Percentiles rank a stretch among this genome's conserved stretches.
phyloP scores from a whole-genome alignment of 2,797 vertebrate species.

The Betta splendens region DNA sequence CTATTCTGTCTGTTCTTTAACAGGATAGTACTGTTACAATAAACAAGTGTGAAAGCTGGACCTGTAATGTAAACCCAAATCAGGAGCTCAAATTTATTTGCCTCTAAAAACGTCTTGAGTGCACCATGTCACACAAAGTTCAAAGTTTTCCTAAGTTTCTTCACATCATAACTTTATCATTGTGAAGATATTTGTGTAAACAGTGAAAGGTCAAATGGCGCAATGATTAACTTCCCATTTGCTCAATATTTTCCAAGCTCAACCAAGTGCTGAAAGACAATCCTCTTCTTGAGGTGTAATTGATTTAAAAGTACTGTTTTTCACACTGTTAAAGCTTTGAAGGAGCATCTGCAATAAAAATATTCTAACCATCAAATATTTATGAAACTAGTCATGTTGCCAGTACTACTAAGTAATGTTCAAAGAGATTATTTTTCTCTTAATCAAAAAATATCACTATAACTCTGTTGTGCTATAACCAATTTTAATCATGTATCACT shows the following conservation, averaged over 20 bases:
- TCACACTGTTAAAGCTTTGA: neutral
- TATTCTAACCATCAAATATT: neutral
- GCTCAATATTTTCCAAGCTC: constrained; percentile 4
- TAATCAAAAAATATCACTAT: neutral
- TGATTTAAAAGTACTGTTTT: neutral
- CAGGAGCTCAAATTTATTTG: neutral
- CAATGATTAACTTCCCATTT: constrained; percentile 34
- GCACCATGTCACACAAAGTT: neutral
- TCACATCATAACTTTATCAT: constrained; percentile 11
- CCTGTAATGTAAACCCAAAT: neutral
- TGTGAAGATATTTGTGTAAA: constrained; percentile 4
- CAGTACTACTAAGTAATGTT: neutral
- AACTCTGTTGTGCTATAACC: neutral
- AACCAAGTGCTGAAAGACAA: constrained; percentile 5
- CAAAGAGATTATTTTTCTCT: neutral
- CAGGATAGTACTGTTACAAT: neutral
- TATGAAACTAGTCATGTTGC: neutral
- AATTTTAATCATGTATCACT: too few species aligned
- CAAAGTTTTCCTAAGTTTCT: neutral
- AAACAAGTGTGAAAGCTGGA: neutral
- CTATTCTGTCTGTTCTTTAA: constrained; percentile 1
- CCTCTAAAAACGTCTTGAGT: constrained; percentile 1
- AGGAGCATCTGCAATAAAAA: neutral
- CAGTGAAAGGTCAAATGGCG: neutral
- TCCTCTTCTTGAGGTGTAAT: neutral